Evolutionary conservation across 2,797 vertebrate genomes (phyloP), one percentile per base, ranked within the genome.

Genomic region (Mormyrus proboscirostris): DNA sequence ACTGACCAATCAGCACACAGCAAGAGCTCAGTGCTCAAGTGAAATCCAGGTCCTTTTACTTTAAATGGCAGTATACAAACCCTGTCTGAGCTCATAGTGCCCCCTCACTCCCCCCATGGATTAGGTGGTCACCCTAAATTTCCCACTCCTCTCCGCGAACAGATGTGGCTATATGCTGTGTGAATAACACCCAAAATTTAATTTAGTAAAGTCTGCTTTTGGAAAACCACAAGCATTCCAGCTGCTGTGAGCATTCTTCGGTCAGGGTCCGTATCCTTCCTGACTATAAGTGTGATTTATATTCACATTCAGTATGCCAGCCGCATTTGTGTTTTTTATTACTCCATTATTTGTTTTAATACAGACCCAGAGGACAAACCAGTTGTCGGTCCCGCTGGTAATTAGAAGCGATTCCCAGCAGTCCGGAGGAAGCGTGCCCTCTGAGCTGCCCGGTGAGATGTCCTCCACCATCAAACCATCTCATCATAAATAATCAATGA

Each of bases 291-390:
- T 91, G 91, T 84, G 92, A 91, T 93, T 93, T 94, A 93, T 94
- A 93, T 93, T 94, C 92, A 89, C 94, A 94, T 94, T 93, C 93
- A 93, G 92, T 92, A 65, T 89, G 93, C 92, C 95, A 95, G 94
- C 94, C 95, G 95, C 95, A 93, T 92, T 92, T 92, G 93, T 94
- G 93, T 94, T 96, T 95, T 95, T 94, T 95, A 95, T 95, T 95
- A 94, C 93, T 93, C 93, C 93, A 93, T 94, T 94, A 94, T 95
- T 96, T 93, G 93, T 93, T 94, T 91, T 92, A 91, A 94, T 90
- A 92, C 95, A 93, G 94, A 94, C 92, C 92, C 73, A 92, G 94
- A 92, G 93, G 92, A 92, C 90, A 88, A 92, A 92, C 91, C 91
- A 91, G 5, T 44, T 95, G 95, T 95, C 95, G 95, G 94, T 94